Evolutionary conservation across 2,888 invertebrate genomes (phyloP), one percentile per base, ranked within the genome.

Genomic region (Eupeodes luniger): DNA sequence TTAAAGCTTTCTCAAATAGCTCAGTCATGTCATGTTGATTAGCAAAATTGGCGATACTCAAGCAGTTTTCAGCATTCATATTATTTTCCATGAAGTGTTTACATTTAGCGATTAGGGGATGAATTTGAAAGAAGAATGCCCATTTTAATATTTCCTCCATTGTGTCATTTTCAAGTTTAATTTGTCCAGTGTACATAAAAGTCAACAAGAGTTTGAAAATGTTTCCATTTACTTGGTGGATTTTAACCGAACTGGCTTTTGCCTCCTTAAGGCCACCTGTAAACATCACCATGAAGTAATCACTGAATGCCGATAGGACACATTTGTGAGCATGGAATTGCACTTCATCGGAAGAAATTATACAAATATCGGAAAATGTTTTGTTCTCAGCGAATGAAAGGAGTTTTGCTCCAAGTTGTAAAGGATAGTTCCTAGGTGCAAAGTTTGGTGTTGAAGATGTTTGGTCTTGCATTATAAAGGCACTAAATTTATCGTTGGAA

Each of bases 201-300:
- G 27, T 27, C 27, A 27, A 27, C 27, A 27, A 27, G 27, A 27
- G 27, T 27, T 27, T 27, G 2, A 84, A 12, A 5, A 61, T 14
- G 9, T 27, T 7, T 0, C 75, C 61, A 27, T 74, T 40, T 14
- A 80, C 27, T 12, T 61, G 34, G 2, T 36, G 14, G 3, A 84
- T 11, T 53, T 61, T 51, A 3, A 83, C 40, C 19, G 57, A 57
- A 5, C 36, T 44, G 5, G 57, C 12, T 2, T n/a, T 61, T 11
- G 51, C n/a, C 12, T 74, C 66, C 0, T 47, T 49, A 2, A 83
- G 36, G 14, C 4, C 3, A 49, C 57, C 16, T 14, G 6, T 44
- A 55, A 84, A 79, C 79, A 84, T 67, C 12, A 5, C 19, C 10
- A 19, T 5, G n/a, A 84, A 79, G 27, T 61, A 84, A 12, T 67